phyloP scores from a whole-genome alignment of 1,140 invertebrate genomes.

The Parapsyche elsis region DNA sequence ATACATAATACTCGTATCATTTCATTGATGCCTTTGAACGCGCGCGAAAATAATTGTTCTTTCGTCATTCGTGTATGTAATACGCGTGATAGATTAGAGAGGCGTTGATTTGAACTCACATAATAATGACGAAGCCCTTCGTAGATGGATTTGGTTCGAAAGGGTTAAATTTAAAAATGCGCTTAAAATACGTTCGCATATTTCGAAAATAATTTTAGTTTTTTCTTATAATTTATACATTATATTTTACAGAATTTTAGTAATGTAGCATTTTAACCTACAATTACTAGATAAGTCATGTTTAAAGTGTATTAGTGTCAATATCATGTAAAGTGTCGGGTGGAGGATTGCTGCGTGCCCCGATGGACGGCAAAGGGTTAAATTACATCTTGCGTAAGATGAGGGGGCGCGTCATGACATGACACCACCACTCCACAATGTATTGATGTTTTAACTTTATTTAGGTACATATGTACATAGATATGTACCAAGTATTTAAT shows the following conservation, averaged over 20 bases:
- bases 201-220: not conserved
- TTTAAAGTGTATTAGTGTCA: too few relatives aligned
- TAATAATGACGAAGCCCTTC: constrained; percentile 29
- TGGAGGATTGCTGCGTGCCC: constrained; percentile 14
- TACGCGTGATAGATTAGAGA: constrained; percentile 29
- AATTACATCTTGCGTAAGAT: constrained; percentile 24
- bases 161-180: constrained; percentile 36
- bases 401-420: not conserved
- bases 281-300: too few relatives aligned
- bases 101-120: constrained; percentile 23
- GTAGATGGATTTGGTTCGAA: not conserved
- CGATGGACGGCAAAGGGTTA: constrained; percentile 43
- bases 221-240: too few relatives aligned
- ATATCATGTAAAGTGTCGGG: too few relatives aligned
- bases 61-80: constrained; percentile 1
- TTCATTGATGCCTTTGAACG: too few relatives aligned
- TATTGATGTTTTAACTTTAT: not conserved
- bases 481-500: too few relatives aligned
- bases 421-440: not conserved
- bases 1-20: too few relatives aligned
- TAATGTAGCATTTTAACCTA: too few relatives aligned
- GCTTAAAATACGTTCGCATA: not conserved
- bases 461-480: too few relatives aligned
- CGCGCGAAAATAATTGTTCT: constrained; percentile 1
- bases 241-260: too few relatives aligned